Conservation (phyloP, 2,888 invertebrate genomes). For the Stenodera caucasica region DNA sequence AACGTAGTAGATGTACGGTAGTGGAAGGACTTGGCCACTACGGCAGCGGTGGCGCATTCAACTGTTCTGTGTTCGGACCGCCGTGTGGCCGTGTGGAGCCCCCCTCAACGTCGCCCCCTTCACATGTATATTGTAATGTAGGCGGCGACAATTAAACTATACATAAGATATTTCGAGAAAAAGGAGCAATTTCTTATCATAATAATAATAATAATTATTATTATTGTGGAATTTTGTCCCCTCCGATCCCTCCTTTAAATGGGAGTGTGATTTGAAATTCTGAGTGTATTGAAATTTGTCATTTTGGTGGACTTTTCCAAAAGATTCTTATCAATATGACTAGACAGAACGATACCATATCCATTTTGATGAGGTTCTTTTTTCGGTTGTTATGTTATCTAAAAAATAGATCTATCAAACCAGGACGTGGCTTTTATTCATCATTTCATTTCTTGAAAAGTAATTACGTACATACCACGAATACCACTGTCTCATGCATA, state of each 20-base stretch:
- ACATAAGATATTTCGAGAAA: too few species aligned
- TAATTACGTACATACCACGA: slow-evolving; percentile 6
- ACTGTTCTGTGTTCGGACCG: slow-evolving; percentile 47
- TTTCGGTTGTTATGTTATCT: not conserved
- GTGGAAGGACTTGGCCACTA: slow-evolving; percentile 49
- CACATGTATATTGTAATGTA: too few species aligned
- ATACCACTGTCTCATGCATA: not conserved
- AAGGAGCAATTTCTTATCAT: too few species aligned
- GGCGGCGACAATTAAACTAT: not conserved
- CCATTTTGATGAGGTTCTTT: not conserved
- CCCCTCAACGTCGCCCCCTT: slow-evolving; percentile 29
- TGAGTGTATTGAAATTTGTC: not conserved
- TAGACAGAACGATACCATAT: not conserved
- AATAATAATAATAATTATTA: too few species aligned
- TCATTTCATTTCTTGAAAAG: not conserved
- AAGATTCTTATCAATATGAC: not conserved
- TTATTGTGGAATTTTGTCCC: too few species aligned
- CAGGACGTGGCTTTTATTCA: slow-evolving; percentile 5
- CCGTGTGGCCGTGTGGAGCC: slow-evolving; percentile 40
- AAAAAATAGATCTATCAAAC: not conserved
- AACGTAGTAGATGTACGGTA: slow-evolving; percentile 38
- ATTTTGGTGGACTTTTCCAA: not conserved
- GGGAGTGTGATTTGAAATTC: not conserved
- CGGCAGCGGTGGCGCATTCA: slow-evolving; percentile 54
- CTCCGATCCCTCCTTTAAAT: too few species aligned